Evolutionary conservation across 1,140 invertebrate genomes (phyloP).

Genomic region (Drosophila rhopaloa): DNA sequence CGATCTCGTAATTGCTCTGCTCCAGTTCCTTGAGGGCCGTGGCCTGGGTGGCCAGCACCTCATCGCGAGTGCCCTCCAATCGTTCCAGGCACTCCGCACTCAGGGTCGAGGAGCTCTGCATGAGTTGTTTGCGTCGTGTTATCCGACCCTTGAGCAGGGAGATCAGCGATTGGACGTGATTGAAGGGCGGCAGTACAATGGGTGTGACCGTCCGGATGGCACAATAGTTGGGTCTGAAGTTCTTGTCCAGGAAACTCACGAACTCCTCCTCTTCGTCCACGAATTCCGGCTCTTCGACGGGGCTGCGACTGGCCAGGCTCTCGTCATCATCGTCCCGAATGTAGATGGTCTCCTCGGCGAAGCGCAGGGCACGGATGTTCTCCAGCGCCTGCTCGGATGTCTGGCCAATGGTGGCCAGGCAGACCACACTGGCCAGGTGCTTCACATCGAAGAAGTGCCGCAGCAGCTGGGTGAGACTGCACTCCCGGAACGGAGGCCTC

Average conservation of each 20-base stretch:
- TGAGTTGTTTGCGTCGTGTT: background rate
- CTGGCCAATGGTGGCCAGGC: background rate
- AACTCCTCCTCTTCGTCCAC: background rate
- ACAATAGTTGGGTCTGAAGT: background rate
- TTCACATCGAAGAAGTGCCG: background rate
- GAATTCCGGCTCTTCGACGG: too few species aligned
- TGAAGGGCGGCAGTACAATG: background rate
- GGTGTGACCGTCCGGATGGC: background rate
- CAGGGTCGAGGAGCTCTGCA: background rate
- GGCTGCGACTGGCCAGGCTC: too few species aligned
- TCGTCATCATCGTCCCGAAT: background rate
- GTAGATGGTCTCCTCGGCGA: background rate
- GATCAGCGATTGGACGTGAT: background rate
- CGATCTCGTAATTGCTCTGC: background rate
- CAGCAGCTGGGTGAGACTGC: background rate
- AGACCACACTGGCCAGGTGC: background rate
- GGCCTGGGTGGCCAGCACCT: background rate
- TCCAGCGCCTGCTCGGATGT: background rate
- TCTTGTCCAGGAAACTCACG: background rate
- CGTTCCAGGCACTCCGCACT: background rate
- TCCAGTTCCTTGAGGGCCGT: background rate
- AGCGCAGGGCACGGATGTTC: background rate
- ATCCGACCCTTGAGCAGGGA: background rate
- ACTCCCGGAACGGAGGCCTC: background rate
- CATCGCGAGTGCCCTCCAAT: background rate